Conservation (phyloP, 2,888 invertebrate species). For the Alloscopus bannaensis region DNA sequence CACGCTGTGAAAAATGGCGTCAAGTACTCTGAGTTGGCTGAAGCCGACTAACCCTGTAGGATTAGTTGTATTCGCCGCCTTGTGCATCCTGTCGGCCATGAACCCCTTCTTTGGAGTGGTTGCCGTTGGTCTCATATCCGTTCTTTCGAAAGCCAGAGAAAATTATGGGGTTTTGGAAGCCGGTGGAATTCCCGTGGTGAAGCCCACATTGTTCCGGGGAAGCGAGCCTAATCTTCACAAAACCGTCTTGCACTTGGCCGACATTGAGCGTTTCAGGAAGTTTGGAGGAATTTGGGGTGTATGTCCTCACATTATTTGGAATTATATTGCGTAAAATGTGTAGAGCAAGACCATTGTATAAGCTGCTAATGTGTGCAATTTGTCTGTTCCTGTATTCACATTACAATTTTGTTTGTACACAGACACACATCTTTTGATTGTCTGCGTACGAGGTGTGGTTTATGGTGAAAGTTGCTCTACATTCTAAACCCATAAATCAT, state of each 20-base stretch:
- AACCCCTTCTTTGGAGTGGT: slow-evolving; percentile 49
- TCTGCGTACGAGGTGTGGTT: neutral
- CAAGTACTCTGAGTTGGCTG: slow-evolving; percentile 28
- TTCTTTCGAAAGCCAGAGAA: slow-evolving; percentile 67
- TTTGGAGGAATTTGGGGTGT: slow-evolving; percentile 72
- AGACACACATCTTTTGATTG: no score
- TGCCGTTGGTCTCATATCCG: slow-evolving; percentile 13
- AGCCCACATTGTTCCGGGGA: slow-evolving; percentile 64
- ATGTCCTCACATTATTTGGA: slow-evolving; percentile 9
- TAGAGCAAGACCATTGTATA: no score
- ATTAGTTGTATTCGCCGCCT: slow-evolving; percentile 37
- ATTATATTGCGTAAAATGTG: slow-evolving; percentile 8
- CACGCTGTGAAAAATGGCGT: slow-evolving; percentile 29
- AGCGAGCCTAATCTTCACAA: slow-evolving; percentile 69
- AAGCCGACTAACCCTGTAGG: slow-evolving; percentile 42
- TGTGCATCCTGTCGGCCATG: slow-evolving; percentile 36
- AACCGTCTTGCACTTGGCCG: slow-evolving; percentile 69
- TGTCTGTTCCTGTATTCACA: no score
- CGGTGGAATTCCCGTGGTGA: slow-evolving; percentile 69
- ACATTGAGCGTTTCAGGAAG: slow-evolving; percentile 68
- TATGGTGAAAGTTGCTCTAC: slow-evolving; percentile 12
- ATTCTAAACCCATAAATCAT: slow-evolving; percentile 44
- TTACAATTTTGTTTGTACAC: no score
- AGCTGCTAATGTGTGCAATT: no score
- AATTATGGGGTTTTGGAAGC: slow-evolving; percentile 71